Percentiles rank a stretch among this genome's conserved stretches.
Conservation (phyloP, 2,113 vertebrate species). For the Etheostoma spectabile region DNA sequence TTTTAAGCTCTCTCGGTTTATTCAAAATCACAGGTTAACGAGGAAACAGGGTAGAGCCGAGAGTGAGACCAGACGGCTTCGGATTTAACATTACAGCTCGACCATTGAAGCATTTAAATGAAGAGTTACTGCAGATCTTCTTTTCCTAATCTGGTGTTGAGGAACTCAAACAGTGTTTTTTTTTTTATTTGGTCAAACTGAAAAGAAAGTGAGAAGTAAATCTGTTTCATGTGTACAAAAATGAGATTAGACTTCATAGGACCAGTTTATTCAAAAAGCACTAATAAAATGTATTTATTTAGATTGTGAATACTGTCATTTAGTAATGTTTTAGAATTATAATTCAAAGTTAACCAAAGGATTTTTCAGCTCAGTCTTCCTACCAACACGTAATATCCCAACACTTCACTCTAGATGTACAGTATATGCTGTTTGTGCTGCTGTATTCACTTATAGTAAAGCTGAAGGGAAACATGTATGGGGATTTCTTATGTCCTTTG, state of each 20-base stretch:
- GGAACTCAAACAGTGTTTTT: constrained; percentile 7
- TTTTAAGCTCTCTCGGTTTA: constrained; percentile 25
- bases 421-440: constrained; percentile 65
- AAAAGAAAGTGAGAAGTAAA: constrained; percentile 5
- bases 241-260: constrained; percentile 10
- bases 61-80: constrained; percentile 28
- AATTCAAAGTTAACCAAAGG: constrained; percentile 57
- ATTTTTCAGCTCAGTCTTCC: constrained; percentile 46
- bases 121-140: constrained; percentile 38
- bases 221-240: constrained; percentile 37
- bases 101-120: constrained; percentile 25
- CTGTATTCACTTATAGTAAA: constrained; percentile 62
- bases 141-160: neutral
- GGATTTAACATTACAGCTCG: constrained; percentile 32
- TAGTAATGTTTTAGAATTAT: constrained; percentile 31
- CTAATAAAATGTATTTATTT: constrained; percentile 70
- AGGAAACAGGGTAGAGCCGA: constrained; percentile 60
- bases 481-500: constrained; percentile 30
- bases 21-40: constrained; percentile 46
- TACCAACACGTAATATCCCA: constrained; percentile 31
- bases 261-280: constrained; percentile 42
- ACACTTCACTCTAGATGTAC: constrained; percentile 43
- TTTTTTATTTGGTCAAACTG: neutral
- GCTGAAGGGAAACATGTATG: constrained; percentile 43
- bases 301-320: constrained; percentile 55